A percentile compares a stretch with the other conserved stretches of the same genome.
phyloP scores from a whole-genome alignment of 2,888 invertebrate genomes.

The Cantharis rufa region DNA sequence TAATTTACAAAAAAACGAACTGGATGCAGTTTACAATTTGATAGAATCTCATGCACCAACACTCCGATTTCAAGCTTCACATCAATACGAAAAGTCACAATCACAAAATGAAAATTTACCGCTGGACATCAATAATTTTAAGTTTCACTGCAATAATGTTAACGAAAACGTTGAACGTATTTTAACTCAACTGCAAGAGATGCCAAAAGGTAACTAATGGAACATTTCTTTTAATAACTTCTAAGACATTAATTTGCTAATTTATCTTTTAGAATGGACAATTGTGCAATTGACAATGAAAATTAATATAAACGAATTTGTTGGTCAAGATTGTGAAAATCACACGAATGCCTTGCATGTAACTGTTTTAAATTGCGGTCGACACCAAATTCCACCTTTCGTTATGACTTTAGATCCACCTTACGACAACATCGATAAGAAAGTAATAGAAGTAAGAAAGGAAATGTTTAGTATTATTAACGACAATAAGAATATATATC shows the following conservation, averaged over 20 bases:
- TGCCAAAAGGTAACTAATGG: constrained; percentile 47
- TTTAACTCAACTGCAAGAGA: constrained; percentile 43
- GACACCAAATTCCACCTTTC: constrained; percentile 42
- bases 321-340: background rate
- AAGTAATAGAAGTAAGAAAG: constrained; percentile 36
- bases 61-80: constrained; percentile 44
- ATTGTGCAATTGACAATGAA: constrained; percentile 62
- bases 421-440: constrained; percentile 29
- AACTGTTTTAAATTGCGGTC: constrained; percentile 49
- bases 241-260: background rate
- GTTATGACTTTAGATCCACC: constrained; percentile 43
- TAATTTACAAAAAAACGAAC: constrained; percentile 40
- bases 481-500: constrained; percentile 38
- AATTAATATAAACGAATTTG: background rate
- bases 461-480: constrained; percentile 43
- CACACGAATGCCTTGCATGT: constrained; percentile 45
- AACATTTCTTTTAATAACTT: background rate
- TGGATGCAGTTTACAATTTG: constrained; percentile 46
- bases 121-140: constrained; percentile 40
- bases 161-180: constrained; percentile 37
- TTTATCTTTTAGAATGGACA: constrained; percentile 65
- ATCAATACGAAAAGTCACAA: constrained; percentile 41
- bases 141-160: constrained; percentile 39
- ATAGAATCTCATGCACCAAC: constrained; percentile 48
- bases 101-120: constrained; percentile 27